Conservation (phyloP, 2,888 invertebrate genomes). For the Microctonus brassicae region DNA sequence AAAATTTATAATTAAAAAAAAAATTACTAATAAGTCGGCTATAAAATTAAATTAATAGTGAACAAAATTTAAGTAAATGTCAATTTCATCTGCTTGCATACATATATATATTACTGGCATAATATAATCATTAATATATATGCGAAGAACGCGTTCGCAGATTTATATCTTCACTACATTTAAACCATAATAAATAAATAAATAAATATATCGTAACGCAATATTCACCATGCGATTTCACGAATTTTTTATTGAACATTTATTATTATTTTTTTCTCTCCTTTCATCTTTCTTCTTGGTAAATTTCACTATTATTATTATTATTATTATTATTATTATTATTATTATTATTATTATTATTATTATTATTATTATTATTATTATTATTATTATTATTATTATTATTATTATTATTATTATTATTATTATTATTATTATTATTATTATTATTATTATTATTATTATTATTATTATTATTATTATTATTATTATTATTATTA, state of each 20-base stretch:
- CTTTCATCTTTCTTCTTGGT: neutral
- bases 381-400: neutral
- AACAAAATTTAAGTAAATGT: neutral
- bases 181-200: neutral
- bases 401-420: neutral
- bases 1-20: neutral
- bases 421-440: neutral
- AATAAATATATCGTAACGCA: neutral
- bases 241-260: neutral
- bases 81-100: neutral
- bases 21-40: neutral
- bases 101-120: neutral
- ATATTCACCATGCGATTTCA: neutral
- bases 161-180: neutral
- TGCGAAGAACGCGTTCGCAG: neutral
- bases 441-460: neutral
- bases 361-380: neutral
- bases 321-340: neutral
- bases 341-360: neutral
- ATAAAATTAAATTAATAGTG: slow-evolving; percentile 1
- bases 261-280: too few relatives aligned
- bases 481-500: neutral
- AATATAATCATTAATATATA: neutral
- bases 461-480: neutral
- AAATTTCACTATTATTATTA: neutral